Conservation (phyloP, 2,888 invertebrate species). For the Lymantria dispar region DNA sequence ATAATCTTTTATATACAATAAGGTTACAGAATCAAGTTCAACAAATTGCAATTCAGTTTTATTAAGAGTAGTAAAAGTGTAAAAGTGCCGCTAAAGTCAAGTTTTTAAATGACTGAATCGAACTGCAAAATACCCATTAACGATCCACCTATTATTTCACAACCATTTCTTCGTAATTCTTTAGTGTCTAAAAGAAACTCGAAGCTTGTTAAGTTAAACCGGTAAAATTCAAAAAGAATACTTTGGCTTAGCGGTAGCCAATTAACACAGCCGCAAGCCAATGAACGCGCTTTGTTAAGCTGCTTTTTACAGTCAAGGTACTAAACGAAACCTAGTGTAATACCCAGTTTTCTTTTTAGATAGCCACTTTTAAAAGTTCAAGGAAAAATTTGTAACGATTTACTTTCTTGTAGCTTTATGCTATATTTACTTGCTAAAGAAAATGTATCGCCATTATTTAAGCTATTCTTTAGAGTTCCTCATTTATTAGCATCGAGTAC, state of each 20-base stretch:
- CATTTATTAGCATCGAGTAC: too few species aligned
- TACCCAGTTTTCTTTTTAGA: constrained; percentile 15
- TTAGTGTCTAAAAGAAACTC: constrained; percentile 3
- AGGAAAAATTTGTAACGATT: constrained; percentile 1
- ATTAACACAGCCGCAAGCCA: constrained; percentile 32
- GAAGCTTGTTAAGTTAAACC: constrained; percentile 7
- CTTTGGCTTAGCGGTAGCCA: constrained; percentile 15
- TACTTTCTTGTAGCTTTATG: too few species aligned
- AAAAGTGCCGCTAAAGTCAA: neutral
- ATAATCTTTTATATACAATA: too few species aligned
- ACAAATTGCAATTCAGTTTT: neutral
- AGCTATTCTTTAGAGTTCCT: too few species aligned
- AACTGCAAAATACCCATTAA: neutral
- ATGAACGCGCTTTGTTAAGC: constrained; percentile 28
- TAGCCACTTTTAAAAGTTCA: constrained; percentile 26
- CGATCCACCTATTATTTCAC: neutral
- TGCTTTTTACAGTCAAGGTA: constrained; percentile 24
- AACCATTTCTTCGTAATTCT: neutral
- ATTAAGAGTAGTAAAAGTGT: neutral
- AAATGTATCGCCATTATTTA: too few species aligned
- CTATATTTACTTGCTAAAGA: too few species aligned
- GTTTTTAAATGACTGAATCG: neutral
- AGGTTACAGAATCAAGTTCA: too few species aligned
- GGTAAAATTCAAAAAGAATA: constrained; percentile 10
- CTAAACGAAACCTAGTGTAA: constrained; percentile 18